Conservation (phyloP, 2,888 invertebrate genomes). For the Phytoseiulus persimilis region DNA sequence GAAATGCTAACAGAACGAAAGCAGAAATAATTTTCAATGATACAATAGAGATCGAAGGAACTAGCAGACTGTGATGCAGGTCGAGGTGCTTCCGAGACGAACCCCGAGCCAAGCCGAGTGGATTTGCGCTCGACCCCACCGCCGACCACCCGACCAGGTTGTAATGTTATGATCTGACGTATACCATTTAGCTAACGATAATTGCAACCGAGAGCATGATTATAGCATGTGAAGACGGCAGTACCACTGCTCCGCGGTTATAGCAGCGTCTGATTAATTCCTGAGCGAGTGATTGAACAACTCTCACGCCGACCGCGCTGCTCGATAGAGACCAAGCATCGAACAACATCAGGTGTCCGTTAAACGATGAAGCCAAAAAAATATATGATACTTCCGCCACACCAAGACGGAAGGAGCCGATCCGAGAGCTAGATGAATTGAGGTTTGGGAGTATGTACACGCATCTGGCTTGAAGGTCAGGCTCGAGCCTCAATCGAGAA, state of each 20-base stretch:
- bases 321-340: neutral
- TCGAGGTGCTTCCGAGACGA: neutral
- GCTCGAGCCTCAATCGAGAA: too few relatives aligned
- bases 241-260: neutral
- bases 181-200: neutral
- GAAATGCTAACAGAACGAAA: neutral
- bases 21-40: neutral
- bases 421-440: too few relatives aligned
- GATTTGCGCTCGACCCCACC: neutral
- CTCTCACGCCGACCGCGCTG: neutral
- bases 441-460: too few relatives aligned
- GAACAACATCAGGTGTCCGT: neutral
- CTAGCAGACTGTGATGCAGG: neutral
- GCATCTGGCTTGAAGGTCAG: too few relatives aligned
- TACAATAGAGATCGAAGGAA: neutral
- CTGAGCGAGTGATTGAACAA: neutral
- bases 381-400: neutral
- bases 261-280: neutral
- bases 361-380: neutral
- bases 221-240: neutral
- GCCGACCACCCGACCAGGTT: neutral
- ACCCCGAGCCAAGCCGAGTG: neutral
- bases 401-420: too few relatives aligned
- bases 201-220: neutral
- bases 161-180: constrained; percentile 5